phyloP scores from a whole-genome alignment of 2,113 vertebrate species.

The Etheostoma spectabile region DNA sequence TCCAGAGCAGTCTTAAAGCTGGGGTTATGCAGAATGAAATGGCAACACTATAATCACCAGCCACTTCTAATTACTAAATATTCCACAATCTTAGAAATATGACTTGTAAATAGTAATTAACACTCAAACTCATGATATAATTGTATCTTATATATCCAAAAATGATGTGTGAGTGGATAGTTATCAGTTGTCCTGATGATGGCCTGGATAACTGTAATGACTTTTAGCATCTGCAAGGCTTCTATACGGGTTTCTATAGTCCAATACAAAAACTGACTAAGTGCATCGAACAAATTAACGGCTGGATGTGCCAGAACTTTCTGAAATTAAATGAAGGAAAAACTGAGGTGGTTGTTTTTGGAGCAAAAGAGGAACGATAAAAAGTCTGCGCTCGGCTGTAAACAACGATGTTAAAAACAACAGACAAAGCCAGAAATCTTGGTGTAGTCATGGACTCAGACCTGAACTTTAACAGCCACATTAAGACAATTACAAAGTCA shows the following conservation, averaged over 20 bases:
- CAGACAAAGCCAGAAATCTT: too few relatives aligned
- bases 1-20: slow-evolving; percentile 9
- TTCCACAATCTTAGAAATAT: slow-evolving; percentile 56
- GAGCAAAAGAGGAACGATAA: too few relatives aligned
- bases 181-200: slow-evolving; percentile 38
- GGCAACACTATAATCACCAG: slow-evolving; percentile 26
- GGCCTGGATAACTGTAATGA: slow-evolving; percentile 43
- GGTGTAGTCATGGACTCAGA: too few relatives aligned
- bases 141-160: slow-evolving; percentile 26
- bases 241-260: slow-evolving; percentile 26
- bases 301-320: too few relatives aligned
- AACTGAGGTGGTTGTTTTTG: too few relatives aligned
- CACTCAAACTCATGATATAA: slow-evolving; percentile 35
- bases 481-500: too few relatives aligned
- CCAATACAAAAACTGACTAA: too few relatives aligned
- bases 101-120: slow-evolving; percentile 67
- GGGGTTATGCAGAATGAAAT: neutral
- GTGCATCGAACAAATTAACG: too few relatives aligned
- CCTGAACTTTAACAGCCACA: too few relatives aligned
- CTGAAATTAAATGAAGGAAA: too few relatives aligned
- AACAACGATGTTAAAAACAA: too few relatives aligned
- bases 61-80: slow-evolving; percentile 45
- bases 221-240: slow-evolving; percentile 13
- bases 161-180: slow-evolving; percentile 35
- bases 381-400: too few relatives aligned